Evolutionary conservation across 1,140 invertebrate genomes (phyloP).

Genomic region (Tetramorium simillimum): DNA sequence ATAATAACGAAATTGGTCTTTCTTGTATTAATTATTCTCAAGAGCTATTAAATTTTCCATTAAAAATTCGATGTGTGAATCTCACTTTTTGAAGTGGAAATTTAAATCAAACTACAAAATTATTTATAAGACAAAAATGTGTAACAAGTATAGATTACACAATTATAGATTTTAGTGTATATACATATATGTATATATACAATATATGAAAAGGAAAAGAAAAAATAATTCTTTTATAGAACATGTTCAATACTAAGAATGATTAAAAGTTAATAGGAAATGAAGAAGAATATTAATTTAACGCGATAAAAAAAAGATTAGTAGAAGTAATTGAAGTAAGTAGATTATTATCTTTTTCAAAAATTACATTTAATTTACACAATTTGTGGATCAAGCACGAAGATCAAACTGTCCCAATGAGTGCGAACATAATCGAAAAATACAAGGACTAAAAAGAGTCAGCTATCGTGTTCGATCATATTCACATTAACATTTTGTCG

Average conservation of each 20-base stretch:
- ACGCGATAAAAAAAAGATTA: background rate
- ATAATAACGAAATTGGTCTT: conserved; percentile 40
- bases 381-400: conserved; percentile 24
- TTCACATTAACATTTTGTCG: background rate
- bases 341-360: background rate
- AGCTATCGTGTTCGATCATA: background rate
- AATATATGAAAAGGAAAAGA: background rate
- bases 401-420: conserved; percentile 6
- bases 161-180: too few relatives aligned
- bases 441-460: conserved; percentile 12
- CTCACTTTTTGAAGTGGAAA: background rate
- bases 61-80: background rate
- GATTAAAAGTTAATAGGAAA: conserved; percentile 1
- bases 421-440: background rate
- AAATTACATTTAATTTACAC: conserved; percentile 14
- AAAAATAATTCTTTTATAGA: background rate
- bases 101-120: background rate
- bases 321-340: conserved; percentile 9
- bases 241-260: background rate
- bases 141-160: background rate
- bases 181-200: too few relatives aligned
- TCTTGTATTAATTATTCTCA: background rate
- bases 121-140: background rate
- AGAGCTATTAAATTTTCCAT: background rate
- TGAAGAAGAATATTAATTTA: background rate